Evolutionary conservation across 2,888 invertebrate genomes (phyloP).

Genomic region (Sphecodes monilicornis): DNA sequence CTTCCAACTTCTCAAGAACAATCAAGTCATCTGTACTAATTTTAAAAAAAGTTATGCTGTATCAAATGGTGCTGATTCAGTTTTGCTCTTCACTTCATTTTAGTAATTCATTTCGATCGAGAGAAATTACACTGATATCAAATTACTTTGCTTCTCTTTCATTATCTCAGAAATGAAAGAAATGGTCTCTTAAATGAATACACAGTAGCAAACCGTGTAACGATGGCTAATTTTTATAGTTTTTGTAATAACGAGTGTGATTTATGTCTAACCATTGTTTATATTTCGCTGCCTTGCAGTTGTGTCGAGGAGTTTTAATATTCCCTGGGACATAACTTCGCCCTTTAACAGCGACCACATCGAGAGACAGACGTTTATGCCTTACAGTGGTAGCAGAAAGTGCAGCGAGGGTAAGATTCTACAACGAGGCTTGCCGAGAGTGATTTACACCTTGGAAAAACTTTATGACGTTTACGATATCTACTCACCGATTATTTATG

Average conservation of each 20-base stretch:
- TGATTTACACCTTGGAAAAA: slow-evolving; percentile 79
- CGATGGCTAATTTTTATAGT: not conserved
- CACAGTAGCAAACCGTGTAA: not conserved
- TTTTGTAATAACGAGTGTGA: not conserved
- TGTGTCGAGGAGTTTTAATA: slow-evolving; percentile 16
- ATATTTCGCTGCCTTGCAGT: not conserved
- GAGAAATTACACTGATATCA: no score
- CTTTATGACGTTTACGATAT: slow-evolving; percentile 78
- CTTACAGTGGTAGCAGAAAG: slow-evolving; percentile 54
- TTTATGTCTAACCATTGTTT: not conserved
- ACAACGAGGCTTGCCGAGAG: slow-evolving; percentile 56
- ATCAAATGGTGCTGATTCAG: no score
- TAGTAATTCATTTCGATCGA: no score
- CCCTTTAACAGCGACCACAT: slow-evolving; percentile 38
- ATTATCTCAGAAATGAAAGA: not conserved
- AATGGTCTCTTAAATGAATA: not conserved
- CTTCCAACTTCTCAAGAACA: no score
- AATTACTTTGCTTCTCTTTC: not conserved
- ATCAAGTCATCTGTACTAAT: no score
- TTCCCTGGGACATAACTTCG: slow-evolving; percentile 16
- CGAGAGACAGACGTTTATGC: slow-evolving; percentile 69
- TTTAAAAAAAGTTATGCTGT: no score
- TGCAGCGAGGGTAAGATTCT: slow-evolving; percentile 69
- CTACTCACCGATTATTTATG: slow-evolving; percentile 79
- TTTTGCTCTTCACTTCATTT: no score